These are phyloP conservation scores for Drosophila nasuta DNA, from an alignment of 1,140 invertebrate genomes.

Conservation along the genomic window DNA sequence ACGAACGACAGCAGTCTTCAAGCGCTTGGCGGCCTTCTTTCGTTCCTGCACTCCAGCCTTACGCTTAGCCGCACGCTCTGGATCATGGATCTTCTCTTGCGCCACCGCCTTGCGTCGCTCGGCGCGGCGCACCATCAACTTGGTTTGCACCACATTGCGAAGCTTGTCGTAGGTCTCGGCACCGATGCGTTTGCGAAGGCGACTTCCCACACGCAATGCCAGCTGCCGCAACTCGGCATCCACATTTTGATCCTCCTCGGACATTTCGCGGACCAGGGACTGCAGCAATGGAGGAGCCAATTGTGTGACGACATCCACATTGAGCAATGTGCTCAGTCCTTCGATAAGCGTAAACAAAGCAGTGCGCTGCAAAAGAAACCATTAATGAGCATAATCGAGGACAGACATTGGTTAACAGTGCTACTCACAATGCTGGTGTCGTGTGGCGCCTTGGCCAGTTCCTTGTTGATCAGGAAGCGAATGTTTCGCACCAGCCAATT, in stretches of 20 bases:
- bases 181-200: constrained; percentile 89
- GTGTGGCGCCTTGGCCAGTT: constrained; percentile 86
- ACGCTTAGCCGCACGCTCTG: constrained; percentile 89
- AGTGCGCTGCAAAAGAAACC: constrained; percentile 85
- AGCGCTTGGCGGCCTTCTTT: constrained; percentile 77
- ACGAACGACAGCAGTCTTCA: constrained; percentile 74
- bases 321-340: constrained; percentile 87
- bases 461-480: constrained; percentile 87
- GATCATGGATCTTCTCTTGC: constrained; percentile 89
- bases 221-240: constrained; percentile 86
- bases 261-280: constrained; percentile 89
- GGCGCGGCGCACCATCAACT: constrained; percentile 87
- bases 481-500: constrained; percentile 87
- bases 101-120: constrained; percentile 88
- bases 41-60: constrained; percentile 83
- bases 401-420: too few species aligned
- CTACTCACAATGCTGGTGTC: constrained; percentile 85
- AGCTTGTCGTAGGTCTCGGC: constrained; percentile 88
- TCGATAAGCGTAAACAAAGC: constrained; percentile 91
- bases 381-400: not conserved
- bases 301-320: constrained; percentile 83
- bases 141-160: constrained; percentile 86
- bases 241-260: constrained; percentile 86
- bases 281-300: constrained; percentile 87
- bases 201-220: constrained; percentile 88